Conservation (phyloP, 2,888 invertebrate genomes). For the Suillia variegata region DNA sequence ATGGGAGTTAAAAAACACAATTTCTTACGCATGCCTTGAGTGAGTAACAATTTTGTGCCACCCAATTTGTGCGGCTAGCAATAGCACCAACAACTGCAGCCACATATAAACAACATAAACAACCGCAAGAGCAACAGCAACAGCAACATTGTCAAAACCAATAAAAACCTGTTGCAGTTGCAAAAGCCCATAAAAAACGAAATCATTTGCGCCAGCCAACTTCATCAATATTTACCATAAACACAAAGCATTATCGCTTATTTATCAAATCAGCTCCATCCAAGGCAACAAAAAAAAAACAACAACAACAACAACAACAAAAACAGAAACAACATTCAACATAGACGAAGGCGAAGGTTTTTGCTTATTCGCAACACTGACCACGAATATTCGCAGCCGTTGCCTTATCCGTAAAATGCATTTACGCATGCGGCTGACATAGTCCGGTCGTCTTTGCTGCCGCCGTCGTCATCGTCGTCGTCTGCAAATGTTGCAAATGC, state of each 20-base stretch:
- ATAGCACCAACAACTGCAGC: not conserved
- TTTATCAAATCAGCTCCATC: constrained; percentile 31
- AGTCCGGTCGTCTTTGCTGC: not conserved
- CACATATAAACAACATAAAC: not conserved
- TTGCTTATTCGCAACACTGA: not conserved
- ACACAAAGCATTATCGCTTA: constrained; percentile 37
- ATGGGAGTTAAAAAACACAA: too few species aligned
- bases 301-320: too few species aligned
- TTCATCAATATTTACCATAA: constrained; percentile 36
- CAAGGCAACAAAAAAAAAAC: too few species aligned
- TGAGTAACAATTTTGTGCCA: too few species aligned
- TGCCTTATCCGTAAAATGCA: constrained; percentile 2
- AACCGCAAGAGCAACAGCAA: not conserved
- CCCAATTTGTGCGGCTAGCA: not conserved
- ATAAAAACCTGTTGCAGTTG: too few species aligned
- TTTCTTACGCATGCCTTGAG: too few species aligned
- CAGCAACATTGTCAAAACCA: not conserved
- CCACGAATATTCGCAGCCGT: not conserved
- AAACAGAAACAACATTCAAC: too few species aligned
- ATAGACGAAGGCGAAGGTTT: too few species aligned
- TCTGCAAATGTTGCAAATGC: too few species aligned
- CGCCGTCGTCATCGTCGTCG: too few species aligned
- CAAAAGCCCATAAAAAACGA: constrained; percentile 17
- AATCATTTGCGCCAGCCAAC: too few species aligned
- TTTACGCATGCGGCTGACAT: constrained; percentile 9